Base-by-base conservation (phyloP, 2,113 vertebrate genomes). In the Oriolus oriolus region DNA sequence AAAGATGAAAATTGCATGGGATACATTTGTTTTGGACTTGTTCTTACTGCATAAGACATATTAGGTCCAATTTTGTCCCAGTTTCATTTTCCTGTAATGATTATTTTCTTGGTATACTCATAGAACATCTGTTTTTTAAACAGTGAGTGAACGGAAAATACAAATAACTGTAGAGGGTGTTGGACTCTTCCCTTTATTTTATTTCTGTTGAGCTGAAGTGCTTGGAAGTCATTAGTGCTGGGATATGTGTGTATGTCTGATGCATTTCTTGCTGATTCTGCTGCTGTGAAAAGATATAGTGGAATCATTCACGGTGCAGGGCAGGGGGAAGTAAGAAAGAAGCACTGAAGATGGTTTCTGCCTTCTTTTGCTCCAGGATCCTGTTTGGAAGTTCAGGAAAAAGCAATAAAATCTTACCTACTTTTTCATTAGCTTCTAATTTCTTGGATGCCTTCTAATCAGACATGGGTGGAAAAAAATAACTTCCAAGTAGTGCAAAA, bases 281-380 rank as follows among this genome's bases (percentile, higher is more conserved):
- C 31, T 78, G 52, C 65, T 80, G 50, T 57, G 45, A 73, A 54
- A 73, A 92, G 13, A 11, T 53, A 6, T 6, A 26, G 8, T 1
- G 6, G 47, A 78, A 19, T 78, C 53, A 37, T 69, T 93, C 26
- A 13, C 0, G 0, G 11, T 7, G 23, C 18, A 2, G 8, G 28
- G 16, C 13, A 20, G 23, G 28, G 16, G 39, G 8, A 45, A 24
- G 31, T 42, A 54, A 75, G 60, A 57, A 60, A 76, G 42, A 63
- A 75, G 11, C 1, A 2, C 11, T 54, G 30, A 63, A 41, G n/a
- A 14, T 27, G 20, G 7, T 17, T 92, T 93, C 30, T 82, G 31
- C 22, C 13, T 66, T 28, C 15, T 52, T 66, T 78, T 87, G 13
- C 20, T 79, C 21, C 28, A 63, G 19, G 13, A 84, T 33, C 13